Percentiles rank a stretch among this genome's conserved stretches.
Evolutionary conservation across 2,113 vertebrate genomes (phyloP).

Genomic region (Scomber scombrus): DNA sequence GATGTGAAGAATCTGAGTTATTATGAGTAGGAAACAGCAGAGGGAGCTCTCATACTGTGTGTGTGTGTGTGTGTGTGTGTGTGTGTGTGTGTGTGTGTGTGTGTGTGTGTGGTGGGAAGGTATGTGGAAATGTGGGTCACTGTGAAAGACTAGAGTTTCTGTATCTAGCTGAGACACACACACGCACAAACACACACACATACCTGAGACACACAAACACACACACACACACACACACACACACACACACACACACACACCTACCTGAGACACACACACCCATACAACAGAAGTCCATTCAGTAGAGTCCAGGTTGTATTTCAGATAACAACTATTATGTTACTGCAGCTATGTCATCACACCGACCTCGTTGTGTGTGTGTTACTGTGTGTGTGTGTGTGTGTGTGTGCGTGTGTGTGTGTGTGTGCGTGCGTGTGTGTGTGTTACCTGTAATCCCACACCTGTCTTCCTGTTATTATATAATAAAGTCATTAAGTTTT

Average conservation of each 20-base stretch:
- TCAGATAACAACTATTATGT: slow-evolving; percentile 41
- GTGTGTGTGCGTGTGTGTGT: slow-evolving; percentile 8
- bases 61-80: slow-evolving; percentile 10
- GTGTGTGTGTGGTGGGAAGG: slow-evolving; percentile 23
- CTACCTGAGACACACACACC: neutral
- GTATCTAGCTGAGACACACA: neutral
- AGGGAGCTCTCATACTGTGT: neutral
- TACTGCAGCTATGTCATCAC: slow-evolving; percentile 30
- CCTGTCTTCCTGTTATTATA: slow-evolving; percentile 33
- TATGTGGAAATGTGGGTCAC: slow-evolving; percentile 17
- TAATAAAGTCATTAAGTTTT: neutral
- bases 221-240: too few species aligned
- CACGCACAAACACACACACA: too few species aligned
- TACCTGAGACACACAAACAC: too few species aligned
- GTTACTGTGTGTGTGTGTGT: too few species aligned
- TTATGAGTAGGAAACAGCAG: too few species aligned
- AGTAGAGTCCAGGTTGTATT: slow-evolving; percentile 30
- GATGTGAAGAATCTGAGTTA: too few species aligned
- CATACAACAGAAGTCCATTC: slow-evolving; percentile 31
- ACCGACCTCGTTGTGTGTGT: neutral
- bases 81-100: slow-evolving; percentile 19
- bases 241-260: neutral
- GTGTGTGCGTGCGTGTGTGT: slow-evolving; percentile 20
- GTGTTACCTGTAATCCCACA: slow-evolving; percentile 20
- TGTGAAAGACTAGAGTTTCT: slow-evolving; percentile 26